Base-by-base conservation (phyloP, 2,888 invertebrate species). In the Cryptocheilus praepositus region DNA sequence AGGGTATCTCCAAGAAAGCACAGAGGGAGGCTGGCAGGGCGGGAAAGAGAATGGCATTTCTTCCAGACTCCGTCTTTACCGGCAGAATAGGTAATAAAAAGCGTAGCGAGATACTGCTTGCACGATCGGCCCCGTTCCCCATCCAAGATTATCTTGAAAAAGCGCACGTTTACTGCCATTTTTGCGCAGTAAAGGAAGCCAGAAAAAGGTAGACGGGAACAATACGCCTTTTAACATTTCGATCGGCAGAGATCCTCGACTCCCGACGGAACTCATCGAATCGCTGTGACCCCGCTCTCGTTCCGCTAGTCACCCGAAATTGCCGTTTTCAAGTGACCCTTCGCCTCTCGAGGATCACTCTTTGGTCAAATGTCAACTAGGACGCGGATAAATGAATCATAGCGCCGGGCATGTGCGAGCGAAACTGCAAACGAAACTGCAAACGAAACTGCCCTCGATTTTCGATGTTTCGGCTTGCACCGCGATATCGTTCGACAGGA, bases 61-160 rank as follows among this genome's bases (percentile, higher is more conserved):
- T 61, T 68, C 57, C 52, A 18, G 60, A 54, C 64, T 75, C 59
- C 61, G 53, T 63, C 54, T 43, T 61, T 61, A 52, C 60, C 53
- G 56, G 8, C 22, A 22, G 53, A 73, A 73, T 78, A 64, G 60
- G 57, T 67, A 75, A 66, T 77, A 75, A 75, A 77, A 75, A 49
- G 19, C 57, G 54, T 70, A 64, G 61, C 53, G 61, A 55, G 70
- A 70, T 72, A 66, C 57, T 61, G 49, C 65, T 67, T 61, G 28
- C 15, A 43, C 58, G 64, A 70, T 68, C 70, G 45, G 51, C 61
- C n/a, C 3, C 25, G 25, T 3, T 25, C 28, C 44, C 28, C 64
- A 51, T 11, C 11, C 36, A 11, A 36, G 36, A 36, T 36, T 36
- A 36, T 36, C 36, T 7, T 36, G 36, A 36, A 36, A 36, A 36